phyloP scores from a whole-genome alignment of 2,888 invertebrate species.

The Eupithecia exiguata region DNA sequence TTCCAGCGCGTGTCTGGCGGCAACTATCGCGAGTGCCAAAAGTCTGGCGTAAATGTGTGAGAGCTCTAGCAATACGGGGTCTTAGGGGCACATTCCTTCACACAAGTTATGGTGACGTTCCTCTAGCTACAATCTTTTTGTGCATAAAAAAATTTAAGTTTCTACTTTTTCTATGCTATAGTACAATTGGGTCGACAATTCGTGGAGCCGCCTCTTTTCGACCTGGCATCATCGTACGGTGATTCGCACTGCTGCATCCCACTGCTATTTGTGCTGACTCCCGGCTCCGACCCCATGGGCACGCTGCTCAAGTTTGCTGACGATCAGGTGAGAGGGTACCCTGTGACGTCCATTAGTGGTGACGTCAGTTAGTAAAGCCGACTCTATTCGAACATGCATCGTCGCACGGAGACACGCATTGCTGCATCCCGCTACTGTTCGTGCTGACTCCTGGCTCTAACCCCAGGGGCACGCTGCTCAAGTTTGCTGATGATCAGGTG shows the following conservation, averaged over 20 bases:
- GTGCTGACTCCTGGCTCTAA: slow-evolving; percentile 96
- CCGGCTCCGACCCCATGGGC: slow-evolving; percentile 96
- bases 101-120: no score
- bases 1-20: no score
- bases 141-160: no score
- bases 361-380: slow-evolving; percentile 82
- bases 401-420: slow-evolving; percentile 93
- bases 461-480: slow-evolving; percentile 93
- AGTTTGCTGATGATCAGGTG: slow-evolving; percentile 95
- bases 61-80: no score
- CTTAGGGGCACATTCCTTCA: no score
- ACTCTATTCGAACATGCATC: slow-evolving; percentile 94
- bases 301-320: slow-evolving; percentile 95
- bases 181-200: slow-evolving; percentile 90
- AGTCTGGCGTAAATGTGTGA: no score
- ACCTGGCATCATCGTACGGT: slow-evolving; percentile 90
- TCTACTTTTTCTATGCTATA: slow-evolving; percentile 48
- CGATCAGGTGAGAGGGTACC: slow-evolving; percentile 85
- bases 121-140: no score
- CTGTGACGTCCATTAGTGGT: not conserved
- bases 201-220: slow-evolving; percentile 95
- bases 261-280: slow-evolving; percentile 94
- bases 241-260: slow-evolving; percentile 96
- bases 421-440: slow-evolving; percentile 94
- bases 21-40: no score